These are phyloP conservation scores for Synchiropus splendidus DNA, from an alignment of 2,113 vertebrate genomes.

Conservation along the genomic window DNA sequence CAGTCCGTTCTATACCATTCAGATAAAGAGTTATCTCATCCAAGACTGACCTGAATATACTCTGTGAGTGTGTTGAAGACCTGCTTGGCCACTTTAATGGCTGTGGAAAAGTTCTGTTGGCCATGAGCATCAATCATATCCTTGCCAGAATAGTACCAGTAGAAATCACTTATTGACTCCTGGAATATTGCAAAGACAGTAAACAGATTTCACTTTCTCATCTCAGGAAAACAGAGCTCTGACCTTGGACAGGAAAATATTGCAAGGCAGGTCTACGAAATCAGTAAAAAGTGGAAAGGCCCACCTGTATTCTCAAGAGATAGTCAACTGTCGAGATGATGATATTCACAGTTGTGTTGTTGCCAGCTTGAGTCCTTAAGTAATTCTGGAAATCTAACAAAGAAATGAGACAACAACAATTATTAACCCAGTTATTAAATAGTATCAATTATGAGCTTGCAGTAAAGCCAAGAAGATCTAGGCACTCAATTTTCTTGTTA, in stretches of 20 bases:
- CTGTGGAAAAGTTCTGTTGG: slow-evolving; percentile 88
- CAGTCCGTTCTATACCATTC: no score
- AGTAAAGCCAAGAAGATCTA: no score
- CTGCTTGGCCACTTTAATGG: slow-evolving; percentile 89
- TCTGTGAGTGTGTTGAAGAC: slow-evolving; percentile 96
- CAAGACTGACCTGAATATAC: slow-evolving; percentile 82
- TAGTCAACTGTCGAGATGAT: slow-evolving; percentile 96
- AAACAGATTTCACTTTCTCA: not conserved
- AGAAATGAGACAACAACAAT: not conserved
- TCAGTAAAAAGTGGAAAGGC: not conserved
- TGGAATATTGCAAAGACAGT: slow-evolving; percentile 33
- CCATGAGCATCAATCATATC: slow-evolving; percentile 85
- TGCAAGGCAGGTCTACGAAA: not conserved
- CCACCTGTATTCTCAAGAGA: slow-evolving; percentile 87
- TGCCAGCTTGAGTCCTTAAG: slow-evolving; percentile 88
- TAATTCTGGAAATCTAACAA: slow-evolving; percentile 89
- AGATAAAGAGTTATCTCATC: no score
- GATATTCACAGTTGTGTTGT: slow-evolving; percentile 95
- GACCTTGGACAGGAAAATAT: no score
- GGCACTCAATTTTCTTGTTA: no score
- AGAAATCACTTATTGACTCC: slow-evolving; percentile 98
- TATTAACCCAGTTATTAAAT: no score
- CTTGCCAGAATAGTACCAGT: slow-evolving; percentile 95
- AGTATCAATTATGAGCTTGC: no score
- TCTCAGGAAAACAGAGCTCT: not conserved